These are phyloP conservation scores for Laothoe populi DNA, from an alignment of 2,888 invertebrate species.

Conservation along the genomic window DNA sequence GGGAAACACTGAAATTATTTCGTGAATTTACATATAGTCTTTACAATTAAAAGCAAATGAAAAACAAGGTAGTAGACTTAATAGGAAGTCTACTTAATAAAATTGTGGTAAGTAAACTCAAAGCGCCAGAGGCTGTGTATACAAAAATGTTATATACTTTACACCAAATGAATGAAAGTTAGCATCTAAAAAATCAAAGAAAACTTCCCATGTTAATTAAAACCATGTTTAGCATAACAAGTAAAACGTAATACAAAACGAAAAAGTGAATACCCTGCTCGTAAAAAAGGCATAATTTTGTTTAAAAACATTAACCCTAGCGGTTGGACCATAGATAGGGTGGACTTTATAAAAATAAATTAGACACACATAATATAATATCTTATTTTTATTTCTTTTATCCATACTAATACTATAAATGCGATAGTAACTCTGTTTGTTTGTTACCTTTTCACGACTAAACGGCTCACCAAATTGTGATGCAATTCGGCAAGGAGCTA, in stretches of 20 bases:
- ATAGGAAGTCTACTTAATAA: not conserved
- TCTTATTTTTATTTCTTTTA: not conserved
- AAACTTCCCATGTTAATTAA: constrained; percentile 18
- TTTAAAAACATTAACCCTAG: constrained; percentile 6
- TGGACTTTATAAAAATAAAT: not conserved
- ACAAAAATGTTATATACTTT: not conserved
- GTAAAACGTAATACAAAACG: not conserved
- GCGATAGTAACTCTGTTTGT: too few relatives aligned
- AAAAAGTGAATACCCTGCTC: not conserved
- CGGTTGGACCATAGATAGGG: not conserved
- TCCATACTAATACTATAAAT: too few relatives aligned
- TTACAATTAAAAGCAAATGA: not conserved
- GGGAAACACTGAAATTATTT: not conserved
- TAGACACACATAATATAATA: not conserved
- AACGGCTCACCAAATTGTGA: too few relatives aligned
- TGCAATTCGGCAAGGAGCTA: too few relatives aligned
- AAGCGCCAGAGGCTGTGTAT: not conserved
- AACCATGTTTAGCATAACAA: constrained; percentile 10
- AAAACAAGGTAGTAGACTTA: not conserved
- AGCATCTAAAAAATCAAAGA: constrained; percentile 6
- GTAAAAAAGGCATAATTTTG: not conserved
- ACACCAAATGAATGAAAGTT: not conserved
- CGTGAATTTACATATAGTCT: not conserved
- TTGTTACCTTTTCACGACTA: too few relatives aligned
- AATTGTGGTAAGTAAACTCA: not conserved